Percentiles rank a stretch among this genome's conserved stretches.
Evolutionary conservation across 1,140 invertebrate genomes (phyloP).

Genomic region (Nymphalis io): DNA sequence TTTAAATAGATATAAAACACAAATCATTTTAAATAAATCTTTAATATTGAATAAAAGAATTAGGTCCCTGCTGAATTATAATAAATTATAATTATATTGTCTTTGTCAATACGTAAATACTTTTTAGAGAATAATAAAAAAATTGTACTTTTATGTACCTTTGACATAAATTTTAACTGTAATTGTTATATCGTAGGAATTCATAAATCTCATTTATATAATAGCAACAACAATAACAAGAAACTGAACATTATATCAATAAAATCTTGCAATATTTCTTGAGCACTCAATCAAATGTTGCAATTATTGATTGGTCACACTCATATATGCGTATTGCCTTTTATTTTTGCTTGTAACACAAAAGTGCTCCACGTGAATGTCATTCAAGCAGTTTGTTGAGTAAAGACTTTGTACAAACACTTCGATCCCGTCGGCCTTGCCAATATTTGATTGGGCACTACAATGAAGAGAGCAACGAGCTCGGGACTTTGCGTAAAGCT

Average conservation of each 20-base stretch:
- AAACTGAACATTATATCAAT: not conserved
- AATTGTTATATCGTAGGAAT: too few relatives aligned
- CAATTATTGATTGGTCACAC: conserved; percentile 1
- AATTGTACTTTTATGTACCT: too few relatives aligned
- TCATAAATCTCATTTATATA: not conserved
- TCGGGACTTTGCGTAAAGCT: conserved; percentile 1
- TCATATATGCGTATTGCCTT: not conserved
- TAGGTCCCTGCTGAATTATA: too few relatives aligned
- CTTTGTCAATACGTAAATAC: too few relatives aligned
- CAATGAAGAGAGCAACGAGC: not conserved
- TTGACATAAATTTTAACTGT: too few relatives aligned
- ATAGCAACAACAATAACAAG: not conserved
- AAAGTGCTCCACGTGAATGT: not conserved
- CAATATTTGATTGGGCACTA: conserved; percentile 3
- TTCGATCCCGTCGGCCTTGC: not conserved
- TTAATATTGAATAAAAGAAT: too few relatives aligned
- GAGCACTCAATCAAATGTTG: not conserved
- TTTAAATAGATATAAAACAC: too few relatives aligned
- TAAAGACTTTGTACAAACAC: conserved; percentile 7
- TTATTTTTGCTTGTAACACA: not conserved
- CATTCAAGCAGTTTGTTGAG: not conserved
- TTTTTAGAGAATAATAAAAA: too few relatives aligned
- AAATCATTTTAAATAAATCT: too few relatives aligned
- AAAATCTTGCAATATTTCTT: not conserved
- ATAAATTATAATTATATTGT: too few relatives aligned